Base-by-base conservation (phyloP, 2,113 vertebrate species). In the Vulpes ferrilata region DNA sequence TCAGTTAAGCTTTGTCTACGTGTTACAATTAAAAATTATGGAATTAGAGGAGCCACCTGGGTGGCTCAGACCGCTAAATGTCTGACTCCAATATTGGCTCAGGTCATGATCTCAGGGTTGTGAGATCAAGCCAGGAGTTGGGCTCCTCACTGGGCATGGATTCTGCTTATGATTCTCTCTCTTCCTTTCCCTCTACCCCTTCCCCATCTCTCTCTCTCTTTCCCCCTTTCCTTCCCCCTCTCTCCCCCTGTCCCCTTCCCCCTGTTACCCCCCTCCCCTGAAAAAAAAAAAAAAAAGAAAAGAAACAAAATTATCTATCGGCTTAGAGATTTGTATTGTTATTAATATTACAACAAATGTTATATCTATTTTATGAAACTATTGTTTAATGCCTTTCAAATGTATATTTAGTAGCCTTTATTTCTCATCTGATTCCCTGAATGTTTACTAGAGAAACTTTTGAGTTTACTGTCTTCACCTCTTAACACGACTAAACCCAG, bases 391-490 rank as follows among this genome's bases (percentile, higher is more conserved):
- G 53, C 64, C 57, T 81, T 74, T 53, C 55, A 84, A 48, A 11
- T 90, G 8, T 85, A 16, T 73, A 4, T 69, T 32, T n/a, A 20
- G 38, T 32, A 76, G 22, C 7, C 51, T 27, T 64, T 88, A 35
- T 74, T 97, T 89, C 9, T 76, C 43, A 91, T 89, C 20, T 71
- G 23, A 32, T 81, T 93, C 12, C 20, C 53, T 65, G 59, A 92
- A 64, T 95, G n/a, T 16, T 80, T 93, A 55, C 22, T 93, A 51
- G 32, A 90, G 30, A 60, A 87, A 90, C 85, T 93, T 90, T 53
- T 55, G 17, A 83, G 12, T 96, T 85, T 78, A 32, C 16, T 69
- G 7, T 73, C 35, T 57, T 82, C 82, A 74, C 9, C 23, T 92
- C 12, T 86, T n/a, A 80, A 35, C 11, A 57, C 85, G 32, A 86